Conservation (phyloP, 2,888 invertebrate species). For the Eubasilissa splendida region DNA sequence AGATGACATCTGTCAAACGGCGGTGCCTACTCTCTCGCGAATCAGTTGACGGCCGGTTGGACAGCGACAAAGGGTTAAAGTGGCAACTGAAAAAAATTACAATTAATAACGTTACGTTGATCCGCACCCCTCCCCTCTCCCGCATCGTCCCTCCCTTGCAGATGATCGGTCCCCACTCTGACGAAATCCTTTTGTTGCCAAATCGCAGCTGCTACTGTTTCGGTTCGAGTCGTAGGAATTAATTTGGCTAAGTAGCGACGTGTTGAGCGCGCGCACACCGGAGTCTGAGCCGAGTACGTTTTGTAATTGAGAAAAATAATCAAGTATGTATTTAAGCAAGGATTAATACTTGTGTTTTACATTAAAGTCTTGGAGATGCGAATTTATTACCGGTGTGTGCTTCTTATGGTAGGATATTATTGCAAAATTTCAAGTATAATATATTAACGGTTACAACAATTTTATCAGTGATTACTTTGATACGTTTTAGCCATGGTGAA, state of each 20-base stretch:
- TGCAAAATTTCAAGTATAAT: no score
- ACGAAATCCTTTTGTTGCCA: constrained; percentile 41
- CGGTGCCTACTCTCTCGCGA: constrained; percentile 20
- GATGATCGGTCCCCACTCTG: constrained; percentile 8
- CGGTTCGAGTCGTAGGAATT: constrained; percentile 34
- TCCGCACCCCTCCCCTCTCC: constrained; percentile 38
- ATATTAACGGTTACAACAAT: no score
- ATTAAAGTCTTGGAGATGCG: no score
- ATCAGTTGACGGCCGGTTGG: constrained; percentile 47
- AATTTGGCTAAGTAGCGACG: constrained; percentile 33
- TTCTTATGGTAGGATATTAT: no score
- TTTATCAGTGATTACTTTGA: no score
- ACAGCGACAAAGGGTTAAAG: constrained; percentile 52
- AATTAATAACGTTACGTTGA: constrained; percentile 58
- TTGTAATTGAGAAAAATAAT: background rate
- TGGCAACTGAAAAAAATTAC: constrained; percentile 58
- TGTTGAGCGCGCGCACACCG: constrained; percentile 7
- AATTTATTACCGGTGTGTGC: no score
- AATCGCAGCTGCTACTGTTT: constrained; percentile 57
- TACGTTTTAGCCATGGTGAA: no score
- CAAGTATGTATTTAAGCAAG: background rate
- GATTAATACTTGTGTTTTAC: no score
- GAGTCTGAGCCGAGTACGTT: background rate
- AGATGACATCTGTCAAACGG: constrained; percentile 52
- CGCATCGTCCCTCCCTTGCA: background rate